Evolutionary conservation across 1,140 invertebrate species (phyloP).

Genomic region (Mamestra configurata): DNA sequence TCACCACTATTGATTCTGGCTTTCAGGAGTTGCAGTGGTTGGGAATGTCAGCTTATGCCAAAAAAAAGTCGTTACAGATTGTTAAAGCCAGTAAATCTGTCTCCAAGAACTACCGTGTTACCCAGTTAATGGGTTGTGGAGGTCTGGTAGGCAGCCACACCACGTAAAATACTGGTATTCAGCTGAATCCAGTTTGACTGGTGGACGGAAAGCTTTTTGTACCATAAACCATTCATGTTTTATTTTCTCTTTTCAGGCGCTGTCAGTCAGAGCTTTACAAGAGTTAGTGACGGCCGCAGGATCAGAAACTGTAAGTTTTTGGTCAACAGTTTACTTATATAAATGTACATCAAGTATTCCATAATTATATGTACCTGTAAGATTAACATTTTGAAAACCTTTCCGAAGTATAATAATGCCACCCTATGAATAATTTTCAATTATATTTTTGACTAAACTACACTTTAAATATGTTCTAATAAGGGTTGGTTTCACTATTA

Average conservation of each 20-base stretch:
- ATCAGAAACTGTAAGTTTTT: conserved; percentile 94
- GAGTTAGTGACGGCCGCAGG: conserved; percentile 98
- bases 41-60: too few relatives aligned
- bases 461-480: conserved; percentile 54
- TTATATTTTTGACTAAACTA: conserved; percentile 67
- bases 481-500: conserved; percentile 47
- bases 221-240: too few relatives aligned
- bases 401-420: conserved; percentile 61
- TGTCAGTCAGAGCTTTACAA: conserved; percentile 99
- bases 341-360: conserved; percentile 40
- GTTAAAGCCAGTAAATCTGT: too few relatives aligned
- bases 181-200: too few relatives aligned
- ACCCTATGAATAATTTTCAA: conserved; percentile 76
- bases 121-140: too few relatives aligned
- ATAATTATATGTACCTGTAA: conserved; percentile 62
- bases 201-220: too few relatives aligned
- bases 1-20: too few relatives aligned
- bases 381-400: conserved; percentile 67
- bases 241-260: conserved; percentile 91
- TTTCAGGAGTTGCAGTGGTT: too few relatives aligned
- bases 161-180: too few relatives aligned
- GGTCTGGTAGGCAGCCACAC: too few relatives aligned
- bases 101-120: too few relatives aligned
- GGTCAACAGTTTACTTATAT: neutral
- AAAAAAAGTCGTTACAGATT: too few relatives aligned